Evolutionary conservation across 2,113 vertebrate species (phyloP).

Genomic region (Aptenodytes forsteri): DNA sequence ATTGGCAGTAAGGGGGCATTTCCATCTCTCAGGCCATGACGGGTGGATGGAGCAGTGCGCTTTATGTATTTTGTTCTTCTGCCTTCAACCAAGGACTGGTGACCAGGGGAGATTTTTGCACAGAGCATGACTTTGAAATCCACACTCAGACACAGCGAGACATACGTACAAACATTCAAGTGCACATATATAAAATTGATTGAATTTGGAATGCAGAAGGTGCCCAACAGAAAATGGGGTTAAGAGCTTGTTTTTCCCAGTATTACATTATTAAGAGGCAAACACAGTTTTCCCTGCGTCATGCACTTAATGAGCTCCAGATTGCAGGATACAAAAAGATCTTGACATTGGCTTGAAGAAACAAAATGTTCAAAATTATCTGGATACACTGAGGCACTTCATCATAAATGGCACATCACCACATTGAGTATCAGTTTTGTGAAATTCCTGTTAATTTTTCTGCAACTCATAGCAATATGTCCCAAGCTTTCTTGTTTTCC

Average conservation of each 20-base stretch:
- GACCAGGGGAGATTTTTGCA: not conserved
- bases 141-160: not conserved
- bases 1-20: not conserved
- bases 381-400: not conserved
- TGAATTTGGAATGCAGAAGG: not conserved
- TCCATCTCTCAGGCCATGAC: not conserved
- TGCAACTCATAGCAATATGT: not conserved
- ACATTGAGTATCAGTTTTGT: not conserved
- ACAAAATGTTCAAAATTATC: not conserved
- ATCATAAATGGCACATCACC: not conserved
- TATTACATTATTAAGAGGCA: not conserved
- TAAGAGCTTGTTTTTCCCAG: not conserved
- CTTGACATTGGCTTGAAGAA: constrained; percentile 18
- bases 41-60: not conserved
- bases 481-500: not conserved
- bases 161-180: fast-evolving
- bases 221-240: not conserved
- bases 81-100: not conserved
- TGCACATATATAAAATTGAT: not conserved
- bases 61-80: not conserved
- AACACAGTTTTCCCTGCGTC: not conserved
- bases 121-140: not conserved
- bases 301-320: constrained; percentile 10
- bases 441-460: not conserved
- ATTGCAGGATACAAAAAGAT: not conserved